These are phyloP conservation scores for Apomyelois bistriatella DNA, from an alignment of 2,888 invertebrate genomes.

Conservation along the genomic window DNA sequence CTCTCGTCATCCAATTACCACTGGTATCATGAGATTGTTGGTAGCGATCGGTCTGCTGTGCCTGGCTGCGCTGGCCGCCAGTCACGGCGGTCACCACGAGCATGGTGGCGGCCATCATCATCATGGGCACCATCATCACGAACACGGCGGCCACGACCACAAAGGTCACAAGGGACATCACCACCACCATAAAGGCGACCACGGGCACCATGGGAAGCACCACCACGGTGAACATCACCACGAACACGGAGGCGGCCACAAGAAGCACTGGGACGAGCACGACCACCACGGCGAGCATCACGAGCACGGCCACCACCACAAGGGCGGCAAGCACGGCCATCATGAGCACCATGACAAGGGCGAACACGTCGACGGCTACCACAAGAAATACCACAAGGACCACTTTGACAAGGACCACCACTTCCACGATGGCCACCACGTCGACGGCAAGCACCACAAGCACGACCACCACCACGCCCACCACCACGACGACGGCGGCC, in stretches of 20 bases:
- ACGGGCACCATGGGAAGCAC: constrained; percentile 88
- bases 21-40: constrained; percentile 54
- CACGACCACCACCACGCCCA: constrained; percentile 88
- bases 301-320: constrained; percentile 87
- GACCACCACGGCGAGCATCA: constrained; percentile 88
- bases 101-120: constrained; percentile 84
- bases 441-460: constrained; percentile 90
- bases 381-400: constrained; percentile 92
- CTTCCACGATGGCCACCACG: constrained; percentile 92
- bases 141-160: constrained; percentile 86
- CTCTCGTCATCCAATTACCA: constrained; percentile 38
- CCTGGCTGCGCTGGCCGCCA: constrained; percentile 64
- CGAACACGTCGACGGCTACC: constrained; percentile 88
- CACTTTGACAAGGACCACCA: constrained; percentile 93
- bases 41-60: constrained; percentile 49
- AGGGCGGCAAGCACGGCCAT: constrained; percentile 89
- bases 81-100: constrained; percentile 73
- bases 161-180: constrained; percentile 88
- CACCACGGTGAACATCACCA: constrained; percentile 86
- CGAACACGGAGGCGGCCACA: constrained; percentile 88
- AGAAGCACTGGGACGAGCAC: constrained; percentile 88
- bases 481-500: constrained; percentile 85
- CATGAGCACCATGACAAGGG: constrained; percentile 92
- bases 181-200: constrained; percentile 88
- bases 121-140: constrained; percentile 83